These are phyloP conservation scores for Spinus olivaceus DNA, from an alignment of 2,797 vertebrate genomes.

Conservation along the genomic window DNA sequence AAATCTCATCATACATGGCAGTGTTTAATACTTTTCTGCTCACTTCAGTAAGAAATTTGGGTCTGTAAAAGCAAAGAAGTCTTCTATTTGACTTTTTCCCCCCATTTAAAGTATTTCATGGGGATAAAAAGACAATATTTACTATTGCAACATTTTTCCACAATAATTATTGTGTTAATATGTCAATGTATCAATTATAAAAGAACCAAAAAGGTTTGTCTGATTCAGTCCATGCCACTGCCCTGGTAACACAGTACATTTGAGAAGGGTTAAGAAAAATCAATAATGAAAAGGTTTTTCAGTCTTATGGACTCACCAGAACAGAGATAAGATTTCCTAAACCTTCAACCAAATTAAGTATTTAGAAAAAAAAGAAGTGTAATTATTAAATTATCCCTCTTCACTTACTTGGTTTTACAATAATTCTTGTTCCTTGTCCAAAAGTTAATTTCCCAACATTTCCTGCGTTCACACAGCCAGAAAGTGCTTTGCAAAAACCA, in stretches of 20 bases:
- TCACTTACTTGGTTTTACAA: conserved; percentile 28
- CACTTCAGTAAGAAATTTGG: background rate
- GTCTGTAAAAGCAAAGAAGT: background rate
- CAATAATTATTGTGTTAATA: background rate
- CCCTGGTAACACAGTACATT: background rate
- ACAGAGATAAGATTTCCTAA: background rate
- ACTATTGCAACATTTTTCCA: background rate
- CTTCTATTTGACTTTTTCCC: background rate
- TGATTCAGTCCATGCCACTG: background rate
- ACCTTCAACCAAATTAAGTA: background rate
- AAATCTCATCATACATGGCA: background rate
- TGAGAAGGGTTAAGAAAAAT: background rate
- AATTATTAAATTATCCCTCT: background rate
- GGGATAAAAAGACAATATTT: background rate
- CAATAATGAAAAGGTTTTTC: background rate
- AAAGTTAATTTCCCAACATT: background rate
- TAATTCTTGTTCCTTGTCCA: background rate
- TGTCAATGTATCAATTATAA: background rate
- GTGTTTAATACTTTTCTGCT: background rate
- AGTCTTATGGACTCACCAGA: background rate
- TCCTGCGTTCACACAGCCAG: background rate
- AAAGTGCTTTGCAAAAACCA: background rate
- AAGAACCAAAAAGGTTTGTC: background rate
- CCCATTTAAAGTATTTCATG: background rate
- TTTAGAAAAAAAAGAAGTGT: background rate